A percentile compares a stretch with the other conserved stretches of the same genome.
Evolutionary conservation across 2,888 invertebrate species (phyloP).

Genomic region (Tiliacea citrago): DNA sequence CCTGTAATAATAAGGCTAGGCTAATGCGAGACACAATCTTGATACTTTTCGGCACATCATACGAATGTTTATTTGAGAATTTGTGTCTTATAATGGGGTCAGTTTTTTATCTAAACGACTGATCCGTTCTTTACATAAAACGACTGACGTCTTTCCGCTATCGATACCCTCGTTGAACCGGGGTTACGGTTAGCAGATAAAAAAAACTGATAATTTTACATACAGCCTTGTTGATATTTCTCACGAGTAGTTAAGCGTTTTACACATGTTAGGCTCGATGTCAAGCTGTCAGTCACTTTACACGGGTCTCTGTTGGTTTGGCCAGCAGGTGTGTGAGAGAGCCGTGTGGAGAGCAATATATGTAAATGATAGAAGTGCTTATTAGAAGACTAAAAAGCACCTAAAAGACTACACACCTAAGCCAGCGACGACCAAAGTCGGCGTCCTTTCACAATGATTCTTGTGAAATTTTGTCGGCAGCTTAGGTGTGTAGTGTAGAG

Average conservation of each 20-base stretch:
- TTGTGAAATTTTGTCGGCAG: too few relatives aligned
- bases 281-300: conserved; percentile 39
- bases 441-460: too few relatives aligned
- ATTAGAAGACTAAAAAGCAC: too few relatives aligned
- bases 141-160: neutral
- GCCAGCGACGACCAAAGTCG: too few relatives aligned
- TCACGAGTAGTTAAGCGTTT: conserved; percentile 38
- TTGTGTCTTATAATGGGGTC: neutral
- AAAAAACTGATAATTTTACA: conserved; percentile 24
- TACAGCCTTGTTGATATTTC: conserved; percentile 54
- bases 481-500: too few relatives aligned
- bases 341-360: conserved; percentile 3
- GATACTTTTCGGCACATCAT: neutral
- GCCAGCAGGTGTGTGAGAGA: neutral
- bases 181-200: conserved; percentile 41
- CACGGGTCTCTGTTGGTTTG: conserved; percentile 12
- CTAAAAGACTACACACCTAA: too few relatives aligned
- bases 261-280: conserved; percentile 35
- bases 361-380: neutral
- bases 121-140: conserved; percentile 4
- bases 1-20: neutral
- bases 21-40: neutral
- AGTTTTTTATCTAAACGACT: conserved; percentile 8
- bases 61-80: neutral
- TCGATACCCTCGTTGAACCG: conserved; percentile 27